These are phyloP conservation scores for Salmo trutta DNA, from an alignment of 2,797 vertebrate species.

Conservation along the genomic window DNA sequence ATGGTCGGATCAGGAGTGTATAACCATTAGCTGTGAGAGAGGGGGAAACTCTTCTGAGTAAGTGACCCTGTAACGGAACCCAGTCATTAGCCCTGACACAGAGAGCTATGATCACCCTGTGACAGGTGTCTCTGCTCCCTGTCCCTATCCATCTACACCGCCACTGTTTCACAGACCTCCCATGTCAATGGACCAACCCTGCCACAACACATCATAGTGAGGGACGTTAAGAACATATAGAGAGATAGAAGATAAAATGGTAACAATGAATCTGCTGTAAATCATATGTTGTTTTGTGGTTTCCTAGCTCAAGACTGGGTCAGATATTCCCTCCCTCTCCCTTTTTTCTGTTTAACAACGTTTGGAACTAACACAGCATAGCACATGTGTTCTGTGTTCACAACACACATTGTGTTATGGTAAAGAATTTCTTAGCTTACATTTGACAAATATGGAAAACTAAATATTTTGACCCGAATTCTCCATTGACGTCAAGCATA, in stretches of 20 bases:
- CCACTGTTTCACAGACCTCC: neutral
- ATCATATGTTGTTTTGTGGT: too few relatives aligned
- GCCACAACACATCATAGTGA: neutral
- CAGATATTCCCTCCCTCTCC: neutral
- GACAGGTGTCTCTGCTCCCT: neutral
- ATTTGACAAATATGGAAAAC: too few relatives aligned
- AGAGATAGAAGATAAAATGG: neutral
- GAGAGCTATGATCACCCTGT: constrained; percentile 21
- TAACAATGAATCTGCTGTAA: neutral
- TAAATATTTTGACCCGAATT: neutral
- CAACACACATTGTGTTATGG: too few relatives aligned
- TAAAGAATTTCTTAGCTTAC: too few relatives aligned
- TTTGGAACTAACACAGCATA: too few relatives aligned
- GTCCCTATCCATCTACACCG: neutral
- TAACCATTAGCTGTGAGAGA: constrained; percentile 53
- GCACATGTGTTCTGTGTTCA: too few relatives aligned
- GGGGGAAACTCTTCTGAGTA: constrained; percentile 6
- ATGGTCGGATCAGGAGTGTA: constrained; percentile 43
- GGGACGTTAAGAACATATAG: neutral
- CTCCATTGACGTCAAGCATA: constrained; percentile 5
- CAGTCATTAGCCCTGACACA: constrained; percentile 5
- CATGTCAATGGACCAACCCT: constrained; percentile 13
- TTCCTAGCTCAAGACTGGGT: neutral
- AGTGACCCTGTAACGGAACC: neutral
- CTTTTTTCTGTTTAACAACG: neutral